These are phyloP conservation scores for Lepidurus couesii DNA, from an alignment of 1,140 invertebrate species.

Conservation along the genomic window DNA sequence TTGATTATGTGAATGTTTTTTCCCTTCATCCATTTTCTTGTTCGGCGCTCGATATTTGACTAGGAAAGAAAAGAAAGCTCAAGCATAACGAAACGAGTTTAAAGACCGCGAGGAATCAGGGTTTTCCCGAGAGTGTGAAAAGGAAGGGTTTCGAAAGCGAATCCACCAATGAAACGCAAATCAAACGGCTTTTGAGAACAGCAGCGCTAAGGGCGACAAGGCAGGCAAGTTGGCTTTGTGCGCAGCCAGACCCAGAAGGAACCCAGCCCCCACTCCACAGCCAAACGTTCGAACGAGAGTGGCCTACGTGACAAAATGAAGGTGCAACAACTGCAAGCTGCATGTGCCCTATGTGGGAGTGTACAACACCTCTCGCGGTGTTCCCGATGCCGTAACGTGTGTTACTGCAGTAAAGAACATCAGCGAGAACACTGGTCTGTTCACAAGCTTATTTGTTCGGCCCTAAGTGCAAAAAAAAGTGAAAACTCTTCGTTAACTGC, in stretches of 20 bases:
- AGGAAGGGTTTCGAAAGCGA: not conserved
- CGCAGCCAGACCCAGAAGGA: not conserved
- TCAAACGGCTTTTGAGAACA: not conserved
- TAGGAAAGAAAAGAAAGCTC: not conserved
- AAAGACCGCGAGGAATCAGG: not conserved
- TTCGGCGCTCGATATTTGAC: not conserved
- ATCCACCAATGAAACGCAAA: not conserved
- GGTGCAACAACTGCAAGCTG: conserved; percentile 25
- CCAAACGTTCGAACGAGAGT: conserved; percentile 18
- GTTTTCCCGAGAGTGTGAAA: not conserved
- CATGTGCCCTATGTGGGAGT: conserved; percentile 61
- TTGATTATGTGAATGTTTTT: not conserved
- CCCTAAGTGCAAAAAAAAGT: not conserved
- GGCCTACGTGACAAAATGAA: conserved; percentile 33
- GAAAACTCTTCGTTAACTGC: not conserved
- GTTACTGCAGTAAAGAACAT: conserved; percentile 72
- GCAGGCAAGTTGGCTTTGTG: not conserved
- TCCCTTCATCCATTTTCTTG: not conserved
- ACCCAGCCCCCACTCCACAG: conserved; percentile 8
- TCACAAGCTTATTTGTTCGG: conserved; percentile 54
- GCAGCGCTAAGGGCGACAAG: conserved; percentile 12
- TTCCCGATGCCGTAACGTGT: conserved; percentile 60
- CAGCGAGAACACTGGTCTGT: conserved; percentile 67
- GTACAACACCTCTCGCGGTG: conserved; percentile 63
- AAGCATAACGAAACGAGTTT: not conserved